Percentiles rank a stretch among this genome's conserved stretches.
phyloP scores from a whole-genome alignment of 2,888 invertebrate species.

The Ormia ochracea region DNA sequence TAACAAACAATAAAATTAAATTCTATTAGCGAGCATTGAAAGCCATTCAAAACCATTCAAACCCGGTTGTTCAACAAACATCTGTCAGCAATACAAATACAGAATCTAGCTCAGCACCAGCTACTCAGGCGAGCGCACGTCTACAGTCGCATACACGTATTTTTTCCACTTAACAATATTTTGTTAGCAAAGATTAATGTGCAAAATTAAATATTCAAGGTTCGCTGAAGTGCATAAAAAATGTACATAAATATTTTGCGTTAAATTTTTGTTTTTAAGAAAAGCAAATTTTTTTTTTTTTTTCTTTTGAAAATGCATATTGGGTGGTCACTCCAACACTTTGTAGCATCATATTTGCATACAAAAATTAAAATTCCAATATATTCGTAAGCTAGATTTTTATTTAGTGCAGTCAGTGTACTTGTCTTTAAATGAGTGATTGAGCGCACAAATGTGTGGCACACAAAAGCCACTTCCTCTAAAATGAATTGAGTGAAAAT shows the following conservation, averaged over 20 bases:
- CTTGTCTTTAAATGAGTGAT: constrained; percentile 5
- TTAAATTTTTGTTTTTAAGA: constrained; percentile 8
- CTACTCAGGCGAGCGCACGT: no score
- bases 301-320: constrained; percentile 40
- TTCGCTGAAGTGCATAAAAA: constrained; percentile 34
- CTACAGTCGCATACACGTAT: no score
- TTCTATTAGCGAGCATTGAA: no score
- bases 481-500: constrained; percentile 38
- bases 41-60: no score
- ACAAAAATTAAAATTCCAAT: constrained; percentile 46
- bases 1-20: no score
- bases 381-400: constrained; percentile 22
- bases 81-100: background rate
- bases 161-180: constrained; percentile 12
- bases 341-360: constrained; percentile 22
- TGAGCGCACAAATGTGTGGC: constrained; percentile 23
- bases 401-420: constrained; percentile 8
- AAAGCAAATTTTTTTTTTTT: constrained; percentile 14
- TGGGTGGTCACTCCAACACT: constrained; percentile 38
- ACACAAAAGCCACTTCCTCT: constrained; percentile 46
- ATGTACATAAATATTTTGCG: constrained; percentile 52
- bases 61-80: no score
- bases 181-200: constrained; percentile 19
- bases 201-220: constrained; percentile 48
- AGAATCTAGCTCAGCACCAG: background rate